These are phyloP conservation scores for Nycteola revayana DNA, from an alignment of 2,888 invertebrate genomes.

Conservation along the genomic window DNA sequence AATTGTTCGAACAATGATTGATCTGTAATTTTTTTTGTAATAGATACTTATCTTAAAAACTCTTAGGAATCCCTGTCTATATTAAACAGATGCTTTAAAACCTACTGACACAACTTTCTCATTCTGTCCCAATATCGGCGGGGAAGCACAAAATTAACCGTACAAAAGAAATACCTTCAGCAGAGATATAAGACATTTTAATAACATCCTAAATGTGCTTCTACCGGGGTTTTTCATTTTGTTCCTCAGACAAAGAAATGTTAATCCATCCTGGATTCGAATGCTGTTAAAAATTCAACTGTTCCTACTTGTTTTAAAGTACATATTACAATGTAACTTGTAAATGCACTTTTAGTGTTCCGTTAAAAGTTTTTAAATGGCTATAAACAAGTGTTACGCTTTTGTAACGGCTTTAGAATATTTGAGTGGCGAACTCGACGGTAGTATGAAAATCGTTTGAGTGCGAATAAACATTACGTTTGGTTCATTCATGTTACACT, in stretches of 20 bases:
- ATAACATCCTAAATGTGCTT: slow-evolving; percentile 21
- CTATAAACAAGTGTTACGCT: slow-evolving; percentile 44
- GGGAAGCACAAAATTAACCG: too few relatives aligned
- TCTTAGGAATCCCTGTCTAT: too few relatives aligned
- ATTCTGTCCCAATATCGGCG: too few relatives aligned
- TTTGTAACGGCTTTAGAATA: slow-evolving; percentile 35
- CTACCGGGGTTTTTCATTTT: slow-evolving; percentile 29
- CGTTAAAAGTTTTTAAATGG: slow-evolving; percentile 37
- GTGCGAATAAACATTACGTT: slow-evolving; percentile 18
- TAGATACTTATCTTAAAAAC: too few relatives aligned
- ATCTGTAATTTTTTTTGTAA: too few relatives aligned
- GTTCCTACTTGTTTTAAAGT: neutral
- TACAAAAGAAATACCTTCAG: neutral
- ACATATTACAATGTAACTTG: slow-evolving; percentile 1
- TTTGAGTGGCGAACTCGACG: slow-evolving; percentile 24
- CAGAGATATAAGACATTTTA: slow-evolving; percentile 14
- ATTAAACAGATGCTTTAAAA: too few relatives aligned
- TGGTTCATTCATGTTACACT: slow-evolving; percentile 6
- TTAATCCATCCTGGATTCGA: slow-evolving; percentile 19
- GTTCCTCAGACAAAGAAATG: slow-evolving; percentile 23
- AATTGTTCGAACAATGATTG: too few relatives aligned
- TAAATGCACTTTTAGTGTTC: slow-evolving; percentile 31
- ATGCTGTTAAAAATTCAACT: neutral
- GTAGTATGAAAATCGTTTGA: slow-evolving; percentile 15
- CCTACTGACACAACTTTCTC: too few relatives aligned